These are phyloP conservation scores for Homalodisca vitripennis DNA, from an alignment of 1,140 invertebrate genomes.

Conservation along the genomic window DNA sequence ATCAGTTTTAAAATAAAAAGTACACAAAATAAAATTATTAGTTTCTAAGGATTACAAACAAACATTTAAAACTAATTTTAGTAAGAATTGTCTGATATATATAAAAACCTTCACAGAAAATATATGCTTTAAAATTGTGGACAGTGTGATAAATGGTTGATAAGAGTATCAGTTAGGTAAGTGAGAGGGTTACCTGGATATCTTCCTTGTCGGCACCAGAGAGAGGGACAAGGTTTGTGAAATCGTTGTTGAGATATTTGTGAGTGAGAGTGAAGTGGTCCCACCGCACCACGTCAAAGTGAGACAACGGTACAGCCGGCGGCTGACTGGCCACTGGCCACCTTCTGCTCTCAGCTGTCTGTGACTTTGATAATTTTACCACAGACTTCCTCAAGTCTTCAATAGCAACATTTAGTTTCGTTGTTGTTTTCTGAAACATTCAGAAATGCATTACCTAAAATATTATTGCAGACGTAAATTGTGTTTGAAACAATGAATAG, in stretches of 20 bases:
- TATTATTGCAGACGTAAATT: too few relatives aligned
- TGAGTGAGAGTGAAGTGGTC: constrained; percentile 82
- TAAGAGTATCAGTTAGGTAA: too few relatives aligned
- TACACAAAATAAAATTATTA: too few relatives aligned
- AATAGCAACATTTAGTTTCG: constrained; percentile 37
- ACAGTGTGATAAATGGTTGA: too few relatives aligned
- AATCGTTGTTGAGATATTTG: constrained; percentile 71
- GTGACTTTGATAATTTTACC: constrained; percentile 46
- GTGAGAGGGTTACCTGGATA: constrained; percentile 58
- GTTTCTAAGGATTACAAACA: too few relatives aligned
- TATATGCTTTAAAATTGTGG: too few relatives aligned
- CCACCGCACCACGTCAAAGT: constrained; percentile 86
- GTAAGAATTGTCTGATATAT: too few relatives aligned
- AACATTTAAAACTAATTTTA: too few relatives aligned
- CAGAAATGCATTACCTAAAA: too few relatives aligned
- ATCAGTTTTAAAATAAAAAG: too few relatives aligned
- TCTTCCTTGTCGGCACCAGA: constrained; percentile 62
- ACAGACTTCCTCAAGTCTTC: constrained; percentile 45
- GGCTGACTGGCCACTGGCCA: constrained; percentile 83
- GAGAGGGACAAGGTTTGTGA: constrained; percentile 57
- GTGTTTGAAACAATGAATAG: too few relatives aligned
- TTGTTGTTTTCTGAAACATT: constrained; percentile 32
- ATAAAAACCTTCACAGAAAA: too few relatives aligned
- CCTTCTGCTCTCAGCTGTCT: constrained; percentile 45
- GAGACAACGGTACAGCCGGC: constrained; percentile 62